phyloP scores from a whole-genome alignment of 2,888 invertebrate species.

The Ectemnius continuus region DNA sequence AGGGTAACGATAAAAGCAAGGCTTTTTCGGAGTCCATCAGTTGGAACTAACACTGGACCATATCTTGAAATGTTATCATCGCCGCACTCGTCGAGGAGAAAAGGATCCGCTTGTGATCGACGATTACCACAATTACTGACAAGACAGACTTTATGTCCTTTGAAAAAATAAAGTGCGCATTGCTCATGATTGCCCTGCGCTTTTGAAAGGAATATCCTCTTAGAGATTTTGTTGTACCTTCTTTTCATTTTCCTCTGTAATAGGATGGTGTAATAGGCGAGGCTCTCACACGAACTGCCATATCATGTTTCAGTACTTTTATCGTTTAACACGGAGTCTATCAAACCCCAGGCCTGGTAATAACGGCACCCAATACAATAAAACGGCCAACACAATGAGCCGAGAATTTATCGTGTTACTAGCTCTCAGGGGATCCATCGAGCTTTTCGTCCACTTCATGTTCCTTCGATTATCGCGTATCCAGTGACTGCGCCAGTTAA shows the following conservation, averaged over 20 bases:
- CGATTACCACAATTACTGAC: too few species aligned
- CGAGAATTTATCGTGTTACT: background rate
- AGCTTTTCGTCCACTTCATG: conserved; percentile 16
- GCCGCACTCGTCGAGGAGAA: too few species aligned
- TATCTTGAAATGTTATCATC: background rate
- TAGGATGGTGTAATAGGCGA: background rate
- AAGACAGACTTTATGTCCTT: too few species aligned
- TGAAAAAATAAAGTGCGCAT: too few species aligned
- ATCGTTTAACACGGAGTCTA: background rate
- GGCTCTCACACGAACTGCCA: background rate
- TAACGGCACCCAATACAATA: conserved; percentile 26
- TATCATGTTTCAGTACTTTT: background rate
- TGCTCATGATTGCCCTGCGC: too few species aligned
- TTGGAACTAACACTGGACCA: conserved; percentile 58
- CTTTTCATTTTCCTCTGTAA: too few species aligned
- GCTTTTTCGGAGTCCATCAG: conserved; percentile 61
- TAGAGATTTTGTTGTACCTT: conserved; percentile 27
- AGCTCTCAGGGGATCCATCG: conserved; percentile 20
- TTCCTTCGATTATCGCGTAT: conserved; percentile 17
- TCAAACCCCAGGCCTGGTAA: too few species aligned
- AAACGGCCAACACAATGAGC: conserved; percentile 25
- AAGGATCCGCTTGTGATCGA: too few species aligned
- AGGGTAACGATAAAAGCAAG: conserved; percentile 54
- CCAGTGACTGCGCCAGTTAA: conserved; percentile 25
- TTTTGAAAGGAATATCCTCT: conserved; percentile 1